Evolutionary conservation across 2,113 vertebrate genomes (phyloP).

Genomic region (Sapajus apella): DNA sequence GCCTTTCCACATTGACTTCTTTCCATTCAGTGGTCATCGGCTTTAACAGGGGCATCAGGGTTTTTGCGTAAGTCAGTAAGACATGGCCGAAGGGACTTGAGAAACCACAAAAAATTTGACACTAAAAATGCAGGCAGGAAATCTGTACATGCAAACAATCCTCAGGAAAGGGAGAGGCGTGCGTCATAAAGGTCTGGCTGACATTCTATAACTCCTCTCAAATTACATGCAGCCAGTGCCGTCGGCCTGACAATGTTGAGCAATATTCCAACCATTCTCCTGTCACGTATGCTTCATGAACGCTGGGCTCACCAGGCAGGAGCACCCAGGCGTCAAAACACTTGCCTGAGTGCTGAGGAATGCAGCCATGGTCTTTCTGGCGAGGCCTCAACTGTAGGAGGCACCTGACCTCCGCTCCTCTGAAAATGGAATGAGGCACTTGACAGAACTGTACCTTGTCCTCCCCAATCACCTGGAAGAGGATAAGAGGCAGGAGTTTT

Average conservation of each 20-base stretch:
- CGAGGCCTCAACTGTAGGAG: not conserved
- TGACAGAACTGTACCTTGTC: not conserved
- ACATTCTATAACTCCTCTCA: not conserved
- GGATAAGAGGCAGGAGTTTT: not conserved
- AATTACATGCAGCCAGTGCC: not conserved
- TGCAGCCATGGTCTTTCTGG: rapidly evolving
- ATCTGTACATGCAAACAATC: not conserved
- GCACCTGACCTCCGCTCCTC: not conserved
- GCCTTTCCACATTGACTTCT: conserved; percentile 30
- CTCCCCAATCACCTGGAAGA: not conserved
- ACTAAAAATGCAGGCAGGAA: conserved; percentile 37
- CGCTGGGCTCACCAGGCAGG: rapidly evolving
- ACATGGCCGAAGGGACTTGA: not conserved
- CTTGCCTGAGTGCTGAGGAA: not conserved
- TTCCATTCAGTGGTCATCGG: not conserved
- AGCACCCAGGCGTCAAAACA: not conserved
- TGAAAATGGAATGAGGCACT: not conserved
- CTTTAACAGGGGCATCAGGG: not conserved
- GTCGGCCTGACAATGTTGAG: not conserved
- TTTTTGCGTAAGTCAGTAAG: conserved; percentile 21
- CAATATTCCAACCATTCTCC: not conserved
- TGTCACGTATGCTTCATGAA: rapidly evolving
- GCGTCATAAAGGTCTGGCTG: not conserved
- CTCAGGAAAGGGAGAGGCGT: not conserved
- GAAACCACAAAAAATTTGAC: conserved; percentile 31